Evolutionary conservation across 2,888 invertebrate genomes (phyloP).

Genomic region (Phlogophora meticulosa): DNA sequence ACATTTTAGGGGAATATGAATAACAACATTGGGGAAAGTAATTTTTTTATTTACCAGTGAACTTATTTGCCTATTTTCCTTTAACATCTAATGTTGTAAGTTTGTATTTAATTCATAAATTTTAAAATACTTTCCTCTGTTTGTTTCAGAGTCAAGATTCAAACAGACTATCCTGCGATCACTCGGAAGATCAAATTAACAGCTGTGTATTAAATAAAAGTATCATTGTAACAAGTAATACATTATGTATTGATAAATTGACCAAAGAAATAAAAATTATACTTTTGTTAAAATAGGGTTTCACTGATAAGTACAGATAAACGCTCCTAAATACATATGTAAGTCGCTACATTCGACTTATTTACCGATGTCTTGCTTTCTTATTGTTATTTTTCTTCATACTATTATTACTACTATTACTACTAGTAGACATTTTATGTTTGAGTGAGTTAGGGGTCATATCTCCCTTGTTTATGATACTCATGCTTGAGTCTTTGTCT

Average conservation of each 20-base stretch:
- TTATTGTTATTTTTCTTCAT: slow-evolving; percentile 95
- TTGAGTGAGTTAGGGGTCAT: slow-evolving; percentile 86
- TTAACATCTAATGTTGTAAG: neutral
- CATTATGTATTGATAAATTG: slow-evolving; percentile 67
- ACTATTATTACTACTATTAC: slow-evolving; percentile 86
- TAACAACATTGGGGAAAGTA: too few relatives aligned
- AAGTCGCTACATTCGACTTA: slow-evolving; percentile 5
- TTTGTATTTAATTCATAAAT: neutral
- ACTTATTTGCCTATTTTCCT: neutral
- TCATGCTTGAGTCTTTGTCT: slow-evolving; percentile 83
- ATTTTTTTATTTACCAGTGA: neutral
- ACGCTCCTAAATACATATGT: slow-evolving; percentile 44
- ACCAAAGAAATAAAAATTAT: slow-evolving; percentile 68
- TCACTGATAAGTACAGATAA: slow-evolving; percentile 60
- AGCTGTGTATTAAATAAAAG: slow-evolving; percentile 51
- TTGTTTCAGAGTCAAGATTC: slow-evolving; percentile 87
- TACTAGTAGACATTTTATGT: slow-evolving; percentile 86
- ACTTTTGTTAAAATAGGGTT: slow-evolving; percentile 51
- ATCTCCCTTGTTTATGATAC: slow-evolving; percentile 81
- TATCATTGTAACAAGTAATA: slow-evolving; percentile 53
- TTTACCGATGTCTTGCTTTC: slow-evolving; percentile 95
- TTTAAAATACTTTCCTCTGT: slow-evolving; percentile 9
- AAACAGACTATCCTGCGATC: slow-evolving; percentile 84
- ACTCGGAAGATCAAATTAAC: slow-evolving; percentile 76
- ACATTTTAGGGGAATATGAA: neutral